Percentiles rank a stretch among this genome's conserved stretches.
phyloP scores from a whole-genome alignment of 2,797 vertebrate genomes.

The Sebastes wilsoni region DNA sequence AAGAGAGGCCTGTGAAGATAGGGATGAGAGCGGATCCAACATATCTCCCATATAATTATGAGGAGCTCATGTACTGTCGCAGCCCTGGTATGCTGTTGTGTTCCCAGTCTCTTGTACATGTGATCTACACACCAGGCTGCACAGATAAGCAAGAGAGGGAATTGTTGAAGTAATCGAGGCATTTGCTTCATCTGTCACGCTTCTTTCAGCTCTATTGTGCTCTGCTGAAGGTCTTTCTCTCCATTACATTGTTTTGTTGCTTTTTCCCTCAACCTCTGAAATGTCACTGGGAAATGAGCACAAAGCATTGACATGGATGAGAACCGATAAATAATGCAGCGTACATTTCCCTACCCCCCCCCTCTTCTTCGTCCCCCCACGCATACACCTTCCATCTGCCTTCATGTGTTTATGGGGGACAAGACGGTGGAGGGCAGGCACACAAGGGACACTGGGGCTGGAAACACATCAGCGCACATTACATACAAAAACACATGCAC shows the following conservation, averaged over 20 bases:
- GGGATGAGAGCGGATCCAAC: conserved; percentile 41
- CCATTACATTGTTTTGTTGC: conserved; percentile 73
- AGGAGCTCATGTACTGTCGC: conserved; percentile 11
- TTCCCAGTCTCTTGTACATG: conserved; percentile 39
- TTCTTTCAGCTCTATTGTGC: conserved; percentile 56
- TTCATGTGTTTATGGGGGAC: conserved; percentile 32
- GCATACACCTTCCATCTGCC: conserved; percentile 22
- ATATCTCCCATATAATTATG: conserved; percentile 47
- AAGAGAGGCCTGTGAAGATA: conserved; percentile 63
- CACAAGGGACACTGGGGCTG: conserved; percentile 6
- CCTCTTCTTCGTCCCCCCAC: neutral
- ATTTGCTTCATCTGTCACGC: conserved; percentile 71
- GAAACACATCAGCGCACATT: conserved; percentile 16
- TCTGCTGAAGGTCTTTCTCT: conserved; percentile 71
- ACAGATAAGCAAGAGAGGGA: conserved; percentile 34
- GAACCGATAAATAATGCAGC: conserved; percentile 78
- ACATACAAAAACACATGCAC: conserved; percentile 6
- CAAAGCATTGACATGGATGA: conserved; percentile 72
- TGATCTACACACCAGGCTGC: conserved; percentile 36
- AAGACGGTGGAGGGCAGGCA: conserved; percentile 24
- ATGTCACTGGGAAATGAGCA: conserved; percentile 77
- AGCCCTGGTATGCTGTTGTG: conserved; percentile 8
- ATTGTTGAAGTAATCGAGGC: conserved; percentile 65
- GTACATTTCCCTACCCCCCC: conserved; percentile 52
- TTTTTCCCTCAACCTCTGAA: conserved; percentile 68